Percentiles rank a stretch among this genome's conserved stretches.
These are phyloP conservation scores for Lipophrys pholis DNA, from an alignment of 2,113 vertebrate genomes.

Conservation along the genomic window DNA sequence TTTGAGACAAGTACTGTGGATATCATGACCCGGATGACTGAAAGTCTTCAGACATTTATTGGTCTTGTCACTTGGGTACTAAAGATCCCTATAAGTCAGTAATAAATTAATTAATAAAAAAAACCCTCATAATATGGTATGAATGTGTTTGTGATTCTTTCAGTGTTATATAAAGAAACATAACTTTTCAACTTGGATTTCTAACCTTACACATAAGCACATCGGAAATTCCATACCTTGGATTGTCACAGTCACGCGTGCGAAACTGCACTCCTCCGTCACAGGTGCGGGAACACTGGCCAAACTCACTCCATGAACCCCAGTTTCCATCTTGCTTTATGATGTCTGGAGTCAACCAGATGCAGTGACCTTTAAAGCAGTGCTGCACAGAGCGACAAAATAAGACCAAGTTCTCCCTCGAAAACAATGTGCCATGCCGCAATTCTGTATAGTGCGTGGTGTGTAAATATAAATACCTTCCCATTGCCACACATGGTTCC, in stretches of 20 bases:
- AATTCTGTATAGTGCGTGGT: not conserved
- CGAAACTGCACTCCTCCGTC: constrained; percentile 94
- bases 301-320: constrained; percentile 95
- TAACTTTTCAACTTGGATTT: too few relatives aligned
- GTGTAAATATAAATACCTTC: constrained; percentile 84
- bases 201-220: not conserved
- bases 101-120: too few relatives aligned
- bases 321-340: constrained; percentile 97
- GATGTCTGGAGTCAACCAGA: constrained; percentile 95
- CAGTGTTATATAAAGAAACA: too few relatives aligned
- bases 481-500: constrained; percentile 95
- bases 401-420: constrained; percentile 4
- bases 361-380: constrained; percentile 98
- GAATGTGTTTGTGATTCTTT: too few relatives aligned
- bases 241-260: constrained; percentile 93
- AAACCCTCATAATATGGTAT: too few relatives aligned
- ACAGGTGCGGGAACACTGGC: constrained; percentile 93
- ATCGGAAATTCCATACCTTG: constrained; percentile 85
- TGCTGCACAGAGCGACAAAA: constrained; percentile 82
- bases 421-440: not conserved
- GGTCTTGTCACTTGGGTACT: too few relatives aligned
- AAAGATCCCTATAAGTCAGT: too few relatives aligned
- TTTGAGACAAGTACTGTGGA: too few relatives aligned
- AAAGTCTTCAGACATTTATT: too few relatives aligned
- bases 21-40: too few relatives aligned